Percentiles rank a stretch among this genome's conserved stretches.
Evolutionary conservation across 2,888 invertebrate genomes (phyloP).

Genomic region (Acleris literana): DNA sequence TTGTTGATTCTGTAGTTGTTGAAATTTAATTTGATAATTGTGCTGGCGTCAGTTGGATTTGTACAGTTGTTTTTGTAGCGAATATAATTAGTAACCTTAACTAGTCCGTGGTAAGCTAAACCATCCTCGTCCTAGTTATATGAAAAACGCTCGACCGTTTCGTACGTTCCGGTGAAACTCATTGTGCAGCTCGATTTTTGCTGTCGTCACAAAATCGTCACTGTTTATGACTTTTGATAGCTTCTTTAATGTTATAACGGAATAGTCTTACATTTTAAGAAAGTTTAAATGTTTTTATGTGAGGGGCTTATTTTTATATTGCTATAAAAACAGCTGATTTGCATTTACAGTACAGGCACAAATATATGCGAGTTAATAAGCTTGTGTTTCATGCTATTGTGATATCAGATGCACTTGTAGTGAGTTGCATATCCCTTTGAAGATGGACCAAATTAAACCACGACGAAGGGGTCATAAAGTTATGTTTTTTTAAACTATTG

Average conservation of each 20-base stretch:
- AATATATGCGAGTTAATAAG: not conserved
- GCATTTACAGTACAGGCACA: constrained; percentile 12
- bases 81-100: constrained; percentile 1
- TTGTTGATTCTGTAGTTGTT: constrained; percentile 17
- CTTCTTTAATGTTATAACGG: not conserved
- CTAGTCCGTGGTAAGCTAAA: not conserved
- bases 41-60: not conserved
- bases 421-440: not conserved
- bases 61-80: constrained; percentile 13
- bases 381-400: not conserved
- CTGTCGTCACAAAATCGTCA: not conserved
- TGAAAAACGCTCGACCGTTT: not conserved
- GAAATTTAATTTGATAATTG: constrained; percentile 7
- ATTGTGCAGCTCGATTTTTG: not conserved
- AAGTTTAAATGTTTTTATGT: not conserved
- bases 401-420: not conserved
- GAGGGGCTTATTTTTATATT: not conserved
- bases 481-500: too few relatives aligned
- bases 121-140: not conserved
- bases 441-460: too few relatives aligned
- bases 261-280: not conserved
- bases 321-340: constrained; percentile 16
- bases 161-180: too few relatives aligned
- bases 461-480: too few relatives aligned
- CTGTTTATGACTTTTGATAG: not conserved